Conservation (phyloP, 2,113 vertebrate genomes). For the Mormyrus lacerda region DNA sequence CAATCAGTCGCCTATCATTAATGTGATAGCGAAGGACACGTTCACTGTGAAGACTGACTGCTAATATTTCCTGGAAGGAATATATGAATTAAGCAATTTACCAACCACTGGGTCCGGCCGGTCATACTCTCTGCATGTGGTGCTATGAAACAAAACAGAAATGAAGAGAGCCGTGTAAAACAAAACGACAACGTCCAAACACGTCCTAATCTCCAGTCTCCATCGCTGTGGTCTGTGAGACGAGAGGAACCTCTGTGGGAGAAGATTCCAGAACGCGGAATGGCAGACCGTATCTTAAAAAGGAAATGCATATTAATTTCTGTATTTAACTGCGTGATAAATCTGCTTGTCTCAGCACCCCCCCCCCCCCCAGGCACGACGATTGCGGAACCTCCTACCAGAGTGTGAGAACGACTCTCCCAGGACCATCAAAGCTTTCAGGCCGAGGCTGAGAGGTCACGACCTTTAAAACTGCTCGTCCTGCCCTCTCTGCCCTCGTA, state of each 20-base stretch:
- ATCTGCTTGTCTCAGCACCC: not conserved
- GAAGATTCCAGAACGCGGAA: not conserved
- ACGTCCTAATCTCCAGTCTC: not conserved
- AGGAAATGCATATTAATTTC: slow-evolving; percentile 7
- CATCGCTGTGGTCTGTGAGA: not conserved
- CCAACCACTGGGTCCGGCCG: not conserved
- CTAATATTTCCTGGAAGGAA: not conserved
- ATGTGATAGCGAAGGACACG: not conserved
- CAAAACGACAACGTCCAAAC: not conserved
- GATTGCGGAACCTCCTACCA: not conserved
- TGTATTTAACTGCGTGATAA: not conserved
- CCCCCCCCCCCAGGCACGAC: not conserved
- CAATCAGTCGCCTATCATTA: not conserved
- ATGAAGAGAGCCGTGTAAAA: not conserved
- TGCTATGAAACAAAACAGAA: not conserved
- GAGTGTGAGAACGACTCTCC: not conserved
- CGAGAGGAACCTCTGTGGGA: not conserved
- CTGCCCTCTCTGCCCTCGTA: not conserved
- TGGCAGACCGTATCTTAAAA: not conserved
- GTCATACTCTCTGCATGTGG: not conserved
- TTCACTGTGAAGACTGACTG: not conserved
- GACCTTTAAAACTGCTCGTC: not conserved
- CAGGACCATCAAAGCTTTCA: not conserved
- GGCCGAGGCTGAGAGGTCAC: not conserved
- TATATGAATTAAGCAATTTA: not conserved